Evolutionary conservation across 2,797 vertebrate genomes (phyloP), one percentile per base, ranked within the genome.

Genomic region (Nothura maculosa): DNA sequence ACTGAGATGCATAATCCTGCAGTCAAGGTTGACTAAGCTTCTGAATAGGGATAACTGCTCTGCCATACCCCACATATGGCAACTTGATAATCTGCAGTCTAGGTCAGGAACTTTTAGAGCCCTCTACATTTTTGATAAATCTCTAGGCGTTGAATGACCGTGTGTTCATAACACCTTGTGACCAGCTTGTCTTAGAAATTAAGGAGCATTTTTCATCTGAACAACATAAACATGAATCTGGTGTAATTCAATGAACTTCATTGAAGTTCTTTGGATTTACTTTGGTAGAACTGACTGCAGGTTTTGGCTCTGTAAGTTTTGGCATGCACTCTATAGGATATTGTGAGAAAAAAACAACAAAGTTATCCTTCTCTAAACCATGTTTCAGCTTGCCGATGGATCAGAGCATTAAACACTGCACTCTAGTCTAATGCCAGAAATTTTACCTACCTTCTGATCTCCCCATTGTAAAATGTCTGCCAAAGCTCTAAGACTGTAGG

Each of bases 341-440:
- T 94, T 96, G 93, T 94, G 92, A 92, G 88, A 72, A 95, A 96
- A 93, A 93, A 83, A 66, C 76, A 94, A 94, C 93, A 95, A 94
- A 90, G 69, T 76, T 83, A 94, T 69, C 81, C 80, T 87, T 84
- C 48, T 91, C 22, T 80, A 90, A 88, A 75, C 90, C 86, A 7
- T 94, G 93, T 94, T 93, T 90, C 66, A 94, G 92, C 88, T 93
- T 96, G 94, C 84, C 1, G 63, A 55, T 89, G 81, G 89, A 95
- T 90, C 90, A 92, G 54, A 87, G 77, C 73, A 87, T 94, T 93
- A 94, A 93, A 94, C 58, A 61, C 68, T 92, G 38, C 27, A 14
- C 90, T 94, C 81, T 94, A 92, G 86, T 92, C 93, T 81, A 90
- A 66, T 94, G 94, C 94, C 93, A 96, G 88, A 90, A 95, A 66